phyloP scores from a whole-genome alignment of 2,888 invertebrate species.

The Pollenia angustigena region DNA sequence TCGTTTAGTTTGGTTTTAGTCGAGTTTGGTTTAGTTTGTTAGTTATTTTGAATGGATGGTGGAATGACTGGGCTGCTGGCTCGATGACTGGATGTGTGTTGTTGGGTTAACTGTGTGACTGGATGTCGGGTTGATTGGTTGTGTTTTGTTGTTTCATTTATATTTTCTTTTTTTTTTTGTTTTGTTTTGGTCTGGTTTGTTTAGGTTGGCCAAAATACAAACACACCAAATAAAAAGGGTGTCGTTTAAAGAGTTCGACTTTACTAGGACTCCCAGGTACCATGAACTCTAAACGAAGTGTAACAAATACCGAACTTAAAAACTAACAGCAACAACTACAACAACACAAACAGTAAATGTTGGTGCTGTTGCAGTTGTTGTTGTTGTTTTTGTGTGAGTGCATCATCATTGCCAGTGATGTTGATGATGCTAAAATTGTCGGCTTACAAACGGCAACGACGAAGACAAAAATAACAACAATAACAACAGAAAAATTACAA shows the following conservation, averaged over 20 bases:
- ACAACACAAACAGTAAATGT: conserved; percentile 9
- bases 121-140: conserved; percentile 55
- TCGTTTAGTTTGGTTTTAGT: conserved; percentile 31
- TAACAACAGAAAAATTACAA: conserved; percentile 4
- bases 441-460: conserved; percentile 48
- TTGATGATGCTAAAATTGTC: conserved; percentile 47
- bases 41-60: conserved; percentile 51
- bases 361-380: conserved; percentile 16
- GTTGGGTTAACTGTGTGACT: conserved; percentile 58
- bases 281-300: conserved; percentile 74
- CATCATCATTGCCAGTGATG: conserved; percentile 36
- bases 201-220: conserved; percentile 36
- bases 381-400: conserved; percentile 41
- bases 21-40: conserved; percentile 56
- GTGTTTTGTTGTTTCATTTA: conserved; percentile 33
- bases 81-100: conserved; percentile 53
- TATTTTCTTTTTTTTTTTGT: conserved; percentile 26
- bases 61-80: conserved; percentile 39
- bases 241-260: conserved; percentile 61
- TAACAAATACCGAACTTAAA: conserved; percentile 71
- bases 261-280: conserved; percentile 65
- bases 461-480: conserved; percentile 33
- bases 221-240: conserved; percentile 32
- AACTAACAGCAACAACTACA: conserved; percentile 52
- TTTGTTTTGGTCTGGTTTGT: conserved; percentile 45